Percentiles rank a stretch among this genome's conserved stretches.
These are phyloP conservation scores for Heliconius erato DNA, from an alignment of 2,888 invertebrate species.

Conservation along the genomic window DNA sequence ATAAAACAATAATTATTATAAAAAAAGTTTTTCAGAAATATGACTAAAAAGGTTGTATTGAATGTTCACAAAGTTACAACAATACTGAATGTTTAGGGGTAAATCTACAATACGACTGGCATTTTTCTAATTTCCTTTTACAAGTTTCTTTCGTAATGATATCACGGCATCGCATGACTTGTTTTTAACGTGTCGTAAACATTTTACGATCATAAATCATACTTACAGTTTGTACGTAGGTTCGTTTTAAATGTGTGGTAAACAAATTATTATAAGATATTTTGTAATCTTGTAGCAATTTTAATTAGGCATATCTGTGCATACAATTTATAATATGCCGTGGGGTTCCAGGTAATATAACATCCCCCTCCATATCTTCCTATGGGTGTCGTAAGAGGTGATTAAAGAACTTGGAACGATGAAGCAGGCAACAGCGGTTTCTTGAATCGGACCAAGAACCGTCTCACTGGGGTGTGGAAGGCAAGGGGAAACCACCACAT, in stretches of 20 bases:
- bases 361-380: too few species aligned
- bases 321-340: too few species aligned
- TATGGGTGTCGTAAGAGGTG: too few species aligned
- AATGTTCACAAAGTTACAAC: constrained; percentile 21
- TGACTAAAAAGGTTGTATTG: constrained; percentile 13
- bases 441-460: too few species aligned
- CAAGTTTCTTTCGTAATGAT: constrained; percentile 69
- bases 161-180: constrained; percentile 79
- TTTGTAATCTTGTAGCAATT: not conserved
- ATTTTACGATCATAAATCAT: constrained; percentile 51
- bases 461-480: too few species aligned
- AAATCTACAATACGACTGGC: constrained; percentile 55
- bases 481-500: too few species aligned
- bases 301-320: too few species aligned
- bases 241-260: not conserved
- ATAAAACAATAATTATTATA: not conserved
- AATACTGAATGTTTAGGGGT: constrained; percentile 41
- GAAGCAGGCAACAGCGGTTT: too few species aligned
- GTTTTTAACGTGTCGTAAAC: constrained; percentile 66
- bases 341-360: too few species aligned
- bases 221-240: not conserved
- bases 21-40: not conserved
- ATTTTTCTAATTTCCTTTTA: constrained; percentile 58
- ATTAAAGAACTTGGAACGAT: too few species aligned
- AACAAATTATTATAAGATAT: not conserved